phyloP scores from a whole-genome alignment of 2,797 vertebrate genomes.

The Enteromius trimaculatus region DNA sequence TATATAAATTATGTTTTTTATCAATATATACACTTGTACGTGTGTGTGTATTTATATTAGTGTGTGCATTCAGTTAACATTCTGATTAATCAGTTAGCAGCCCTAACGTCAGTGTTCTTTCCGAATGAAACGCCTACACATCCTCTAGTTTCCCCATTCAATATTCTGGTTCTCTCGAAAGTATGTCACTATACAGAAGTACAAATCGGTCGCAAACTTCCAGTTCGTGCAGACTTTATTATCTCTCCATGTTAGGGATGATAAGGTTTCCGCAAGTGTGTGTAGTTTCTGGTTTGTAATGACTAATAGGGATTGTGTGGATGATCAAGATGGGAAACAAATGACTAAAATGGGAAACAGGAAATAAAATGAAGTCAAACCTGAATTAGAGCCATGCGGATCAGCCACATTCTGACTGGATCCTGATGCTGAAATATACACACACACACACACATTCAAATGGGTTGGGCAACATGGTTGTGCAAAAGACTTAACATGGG shows the following conservation, averaged over 20 bases:
- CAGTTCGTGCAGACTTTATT: not conserved
- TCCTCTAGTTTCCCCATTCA: too few relatives aligned
- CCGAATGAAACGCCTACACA: too few relatives aligned
- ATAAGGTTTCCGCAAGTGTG: too few relatives aligned
- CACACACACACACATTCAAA: conserved; percentile 35
- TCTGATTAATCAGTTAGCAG: too few relatives aligned
- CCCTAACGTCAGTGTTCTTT: too few relatives aligned
- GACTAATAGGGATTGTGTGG: not conserved
- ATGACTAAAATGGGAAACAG: not conserved
- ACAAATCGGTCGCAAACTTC: too few relatives aligned
- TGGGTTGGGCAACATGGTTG: conserved; percentile 36
- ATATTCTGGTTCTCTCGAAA: too few relatives aligned
- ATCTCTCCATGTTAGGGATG: not conserved
- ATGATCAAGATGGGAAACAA: not conserved
- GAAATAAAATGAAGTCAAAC: conserved; percentile 64
- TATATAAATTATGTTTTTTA: too few relatives aligned
- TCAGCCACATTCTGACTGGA: conserved; percentile 71
- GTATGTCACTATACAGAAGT: too few relatives aligned
- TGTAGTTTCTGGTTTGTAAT: not conserved
- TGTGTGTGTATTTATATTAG: too few relatives aligned
- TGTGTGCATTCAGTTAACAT: too few relatives aligned
- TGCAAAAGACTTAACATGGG: conserved; percentile 45
- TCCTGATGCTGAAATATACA: conserved; percentile 73
- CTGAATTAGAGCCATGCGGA: conserved; percentile 67
- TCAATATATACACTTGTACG: too few relatives aligned